phyloP scores from a whole-genome alignment of 2,113 vertebrate genomes.

The Columba livia region DNA sequence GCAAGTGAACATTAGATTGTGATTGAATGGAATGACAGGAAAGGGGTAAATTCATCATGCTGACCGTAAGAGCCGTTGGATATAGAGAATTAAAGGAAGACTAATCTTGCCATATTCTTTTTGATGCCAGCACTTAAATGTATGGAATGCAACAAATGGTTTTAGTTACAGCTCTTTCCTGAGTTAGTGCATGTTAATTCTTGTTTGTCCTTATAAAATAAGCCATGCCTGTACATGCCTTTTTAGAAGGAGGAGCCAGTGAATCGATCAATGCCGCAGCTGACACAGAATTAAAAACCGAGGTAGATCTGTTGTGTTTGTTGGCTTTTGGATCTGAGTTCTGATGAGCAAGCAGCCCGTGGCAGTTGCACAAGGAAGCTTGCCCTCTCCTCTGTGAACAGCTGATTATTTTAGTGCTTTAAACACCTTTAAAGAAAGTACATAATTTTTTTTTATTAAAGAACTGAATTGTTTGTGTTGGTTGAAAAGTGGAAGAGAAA shows the following conservation, averaged over 20 bases:
- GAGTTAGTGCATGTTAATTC: constrained; percentile 19
- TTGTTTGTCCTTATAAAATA: constrained; percentile 26
- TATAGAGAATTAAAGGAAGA: constrained; percentile 4
- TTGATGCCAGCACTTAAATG: not conserved
- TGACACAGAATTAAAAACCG: not conserved
- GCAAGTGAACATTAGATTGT: not conserved
- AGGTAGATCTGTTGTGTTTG: not conserved
- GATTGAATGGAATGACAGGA: not conserved
- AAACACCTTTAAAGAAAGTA: not conserved
- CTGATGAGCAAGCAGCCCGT: not conserved
- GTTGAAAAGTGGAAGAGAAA: not conserved
- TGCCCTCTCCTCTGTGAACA: not conserved
- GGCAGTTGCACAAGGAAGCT: not conserved
- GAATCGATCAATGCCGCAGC: not conserved
- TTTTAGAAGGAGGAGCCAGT: not conserved
- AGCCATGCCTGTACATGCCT: not conserved
- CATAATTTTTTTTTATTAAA: not conserved
- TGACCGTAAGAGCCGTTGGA: not conserved
- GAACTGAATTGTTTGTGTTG: not conserved
- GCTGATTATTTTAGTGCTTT: not conserved
- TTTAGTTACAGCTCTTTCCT: constrained; percentile 36
- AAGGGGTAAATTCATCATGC: not conserved
- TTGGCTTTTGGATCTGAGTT: not conserved
- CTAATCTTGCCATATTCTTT: not conserved
- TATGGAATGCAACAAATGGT: constrained; percentile 35